Conservation (phyloP, 2,797 vertebrate species). For the Phrynocephalus forsythii region DNA sequence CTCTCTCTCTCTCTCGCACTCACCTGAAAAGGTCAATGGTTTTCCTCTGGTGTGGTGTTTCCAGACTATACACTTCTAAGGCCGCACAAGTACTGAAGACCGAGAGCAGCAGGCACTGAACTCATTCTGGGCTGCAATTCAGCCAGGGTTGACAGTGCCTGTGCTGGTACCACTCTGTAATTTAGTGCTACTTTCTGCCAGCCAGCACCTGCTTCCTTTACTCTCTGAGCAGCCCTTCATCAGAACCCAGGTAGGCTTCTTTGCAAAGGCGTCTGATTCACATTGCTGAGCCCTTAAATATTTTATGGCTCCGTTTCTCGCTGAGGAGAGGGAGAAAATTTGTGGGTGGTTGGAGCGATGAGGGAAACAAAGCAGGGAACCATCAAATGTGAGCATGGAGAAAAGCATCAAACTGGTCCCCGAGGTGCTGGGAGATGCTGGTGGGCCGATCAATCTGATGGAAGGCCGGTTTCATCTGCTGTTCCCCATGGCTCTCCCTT, state of each 20-base stretch:
- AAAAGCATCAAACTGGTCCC: constrained; percentile 28
- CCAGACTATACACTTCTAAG: not conserved
- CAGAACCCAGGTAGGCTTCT: constrained; percentile 9
- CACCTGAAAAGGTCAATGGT: not conserved
- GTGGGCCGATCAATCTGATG: not conserved
- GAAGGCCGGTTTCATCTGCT: not conserved
- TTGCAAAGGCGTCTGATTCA: constrained; percentile 16
- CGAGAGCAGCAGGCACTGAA: constrained; percentile 1
- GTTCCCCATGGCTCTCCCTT: not conserved
- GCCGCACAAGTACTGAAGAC: not conserved
- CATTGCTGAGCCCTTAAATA: constrained; percentile 31
- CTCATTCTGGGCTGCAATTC: constrained; percentile 12
- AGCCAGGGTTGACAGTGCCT: not conserved
- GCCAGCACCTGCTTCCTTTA: constrained; percentile 25
- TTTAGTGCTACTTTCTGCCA: constrained; percentile 20
- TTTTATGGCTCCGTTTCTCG: constrained; percentile 31
- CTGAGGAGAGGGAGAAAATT: not conserved
- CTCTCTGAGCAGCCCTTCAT: constrained; percentile 9
- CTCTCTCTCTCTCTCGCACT: not conserved
- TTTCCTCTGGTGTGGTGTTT: not conserved
- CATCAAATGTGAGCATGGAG: not conserved
- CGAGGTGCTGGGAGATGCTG: constrained; percentile 24
- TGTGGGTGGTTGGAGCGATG: not conserved
- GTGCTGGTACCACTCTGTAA: not conserved
- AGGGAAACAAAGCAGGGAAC: constrained; percentile 4